Base-by-base conservation (phyloP, 2,797 vertebrate species). In the Enteromius viviparus region DNA sequence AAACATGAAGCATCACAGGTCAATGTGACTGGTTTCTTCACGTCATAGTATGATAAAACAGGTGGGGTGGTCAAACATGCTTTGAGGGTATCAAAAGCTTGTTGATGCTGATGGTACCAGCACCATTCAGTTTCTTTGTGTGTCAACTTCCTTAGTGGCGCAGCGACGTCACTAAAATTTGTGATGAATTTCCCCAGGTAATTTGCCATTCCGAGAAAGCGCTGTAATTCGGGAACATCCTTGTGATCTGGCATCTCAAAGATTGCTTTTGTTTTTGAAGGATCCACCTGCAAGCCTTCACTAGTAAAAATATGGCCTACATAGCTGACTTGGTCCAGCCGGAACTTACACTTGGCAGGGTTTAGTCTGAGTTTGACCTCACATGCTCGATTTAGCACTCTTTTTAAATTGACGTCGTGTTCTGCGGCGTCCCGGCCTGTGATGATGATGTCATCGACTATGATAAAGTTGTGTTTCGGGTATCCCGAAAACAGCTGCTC, bases 301-400 rank as follows among this genome's bases (percentile, higher is more conserved):
- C 60, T 60, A 15, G 74, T 76, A 4, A 60, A 76, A 0, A 60
- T 76, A 11, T 76, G 34, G 0, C 34, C 74, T 4, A 76, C 53
- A 62, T 76, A 76, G 19, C 21, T 34, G 72, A 75, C 72, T 55
- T 55, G 29, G 12, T 58, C 15, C 51, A 55, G 72, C 7, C 51
- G n/a, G 3, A 47, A 68, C 10, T 68, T 68, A 7, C 65, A n/a
- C 21, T 68, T 68, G 1, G 8, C 34, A 21, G 65, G 15, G 17
- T 68, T 68, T 40, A 40, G 14, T 9, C 9, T 66, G 26, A 66
- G 34, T 1, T 68, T 68, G 34, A n/a, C 19, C 19, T 68, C 0
- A 0, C 34, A 0, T 66, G 64, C 64, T 68, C 65, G 8, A 8
- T 68, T 40, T 0, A 68, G 17, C 17, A 68, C 34, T 6, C 6